Base-by-base conservation (phyloP, 2,113 vertebrate genomes). In the Aythya baeri region DNA sequence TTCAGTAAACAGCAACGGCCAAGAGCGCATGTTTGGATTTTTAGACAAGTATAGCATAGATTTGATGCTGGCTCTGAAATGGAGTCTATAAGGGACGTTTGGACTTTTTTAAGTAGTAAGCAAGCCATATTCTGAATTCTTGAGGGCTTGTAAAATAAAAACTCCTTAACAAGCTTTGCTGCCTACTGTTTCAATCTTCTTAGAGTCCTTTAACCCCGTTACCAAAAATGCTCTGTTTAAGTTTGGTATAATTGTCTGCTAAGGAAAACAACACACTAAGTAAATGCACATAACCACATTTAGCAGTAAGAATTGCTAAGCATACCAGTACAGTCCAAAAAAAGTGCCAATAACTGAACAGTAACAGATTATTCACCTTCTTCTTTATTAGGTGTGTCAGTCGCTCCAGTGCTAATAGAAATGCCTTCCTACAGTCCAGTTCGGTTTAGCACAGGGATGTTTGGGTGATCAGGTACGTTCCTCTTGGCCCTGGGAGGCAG, bases 41-140 rank as follows among this genome's bases (percentile, higher is more conserved):
- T 98, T 74, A 97, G 96, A 97, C 96, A 97, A 97, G 91, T 95
- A 97, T 63, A 93, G 89, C 88, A 97, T 61, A 96, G 96, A 97
- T 87, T 81, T 96, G 87, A 93, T 85, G 72, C 87, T 97, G 97
- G 91, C 96, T 95, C 91, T 84, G 81, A 94, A 95, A 89, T 32
- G 10, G 62, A 93, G 83, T 88, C 95, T 97, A 74, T 93, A 91
- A 95, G 95, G 94, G 89, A 94, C 17, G 26, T 95, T 95, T 94
- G 79, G 82, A 86, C 92, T 97, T 96, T 90, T 91, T 59, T 0
- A 93, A 95, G 34, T 91, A 96, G 93, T 72, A 96, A 96, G 87
- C 76, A 96, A 94, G 81, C 68, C 95, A 96, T 91, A 89, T 87
- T 95, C 92, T 91, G 75, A 96, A 96, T 97, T 96, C 95, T 96